Percentiles rank a stretch among this genome's conserved stretches.
These are phyloP conservation scores for Allolobophora icterica DNA, from an alignment of 2,888 invertebrate genomes.

Conservation along the genomic window DNA sequence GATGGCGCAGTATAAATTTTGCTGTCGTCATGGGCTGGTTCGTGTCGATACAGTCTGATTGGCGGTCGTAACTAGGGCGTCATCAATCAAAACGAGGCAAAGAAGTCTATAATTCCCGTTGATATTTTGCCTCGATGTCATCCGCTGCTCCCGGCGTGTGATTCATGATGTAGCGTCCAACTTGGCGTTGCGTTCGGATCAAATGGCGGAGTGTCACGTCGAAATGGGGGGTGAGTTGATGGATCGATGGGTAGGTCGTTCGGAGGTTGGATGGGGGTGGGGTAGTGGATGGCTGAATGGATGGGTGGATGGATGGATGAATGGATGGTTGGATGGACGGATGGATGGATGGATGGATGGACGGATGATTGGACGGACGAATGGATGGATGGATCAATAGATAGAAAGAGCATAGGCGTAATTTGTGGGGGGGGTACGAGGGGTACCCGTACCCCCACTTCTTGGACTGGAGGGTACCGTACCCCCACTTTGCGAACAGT, in stretches of 20 bases:
- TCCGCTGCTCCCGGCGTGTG: background rate
- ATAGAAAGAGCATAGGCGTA: too few relatives aligned
- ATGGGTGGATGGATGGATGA: background rate
- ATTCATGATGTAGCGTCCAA: slow-evolving; percentile 7
- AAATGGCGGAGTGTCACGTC: slow-evolving; percentile 10
- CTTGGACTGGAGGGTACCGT: too few relatives aligned
- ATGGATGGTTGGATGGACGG: background rate
- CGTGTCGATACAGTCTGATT: slow-evolving; percentile 17
- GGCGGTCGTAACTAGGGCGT: background rate
- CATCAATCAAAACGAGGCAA: slow-evolving; percentile 17
- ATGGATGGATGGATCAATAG: too few relatives aligned
- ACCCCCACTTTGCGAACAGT: too few relatives aligned
- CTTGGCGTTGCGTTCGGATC: background rate
- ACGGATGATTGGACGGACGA: too few relatives aligned
- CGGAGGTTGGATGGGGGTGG: background rate
- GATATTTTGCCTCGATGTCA: background rate
- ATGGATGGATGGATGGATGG: background rate
- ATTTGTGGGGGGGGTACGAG: too few relatives aligned
- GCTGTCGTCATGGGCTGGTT: background rate
- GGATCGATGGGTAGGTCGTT: background rate
- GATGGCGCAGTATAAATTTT: slow-evolving; percentile 17
- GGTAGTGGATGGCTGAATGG: background rate
- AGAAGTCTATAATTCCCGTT: slow-evolving; percentile 17
- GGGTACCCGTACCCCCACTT: too few relatives aligned
- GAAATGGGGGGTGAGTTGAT: background rate